A percentile compares a stretch with the other conserved stretches of the same genome.
Evolutionary conservation across 2,888 invertebrate species (phyloP).

Genomic region (Strigamia transsilvanica): DNA sequence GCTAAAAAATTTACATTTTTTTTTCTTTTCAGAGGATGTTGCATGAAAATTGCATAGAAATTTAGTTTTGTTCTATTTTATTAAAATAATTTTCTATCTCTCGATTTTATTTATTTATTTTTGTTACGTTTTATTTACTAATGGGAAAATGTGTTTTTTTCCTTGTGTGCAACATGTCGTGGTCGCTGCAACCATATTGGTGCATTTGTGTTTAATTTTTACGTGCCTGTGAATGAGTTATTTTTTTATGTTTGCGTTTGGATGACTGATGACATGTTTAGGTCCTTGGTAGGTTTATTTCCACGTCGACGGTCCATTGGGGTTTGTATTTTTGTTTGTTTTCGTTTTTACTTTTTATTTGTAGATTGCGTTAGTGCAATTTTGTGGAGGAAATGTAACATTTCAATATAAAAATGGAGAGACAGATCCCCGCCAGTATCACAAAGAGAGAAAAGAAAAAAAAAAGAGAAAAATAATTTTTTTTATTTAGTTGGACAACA

Average conservation of each 20-base stretch:
- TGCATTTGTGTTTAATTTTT: constrained; percentile 20
- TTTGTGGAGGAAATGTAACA: not conserved
- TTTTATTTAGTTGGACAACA: constrained; percentile 45
- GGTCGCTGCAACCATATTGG: constrained; percentile 25
- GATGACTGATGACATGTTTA: constrained; percentile 18
- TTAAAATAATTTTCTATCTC: not conserved
- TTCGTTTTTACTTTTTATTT: not conserved
- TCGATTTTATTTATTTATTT: not conserved
- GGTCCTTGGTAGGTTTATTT: not conserved
- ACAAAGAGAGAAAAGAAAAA: not conserved
- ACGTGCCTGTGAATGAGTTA: constrained; percentile 1
- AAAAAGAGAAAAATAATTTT: not conserved
- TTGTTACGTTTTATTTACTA: not conserved
- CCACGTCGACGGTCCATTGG: not conserved
- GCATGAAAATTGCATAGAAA: not conserved
- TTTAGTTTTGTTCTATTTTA: not conserved
- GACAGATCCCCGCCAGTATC: not conserved
- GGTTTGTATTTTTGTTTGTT: not conserved
- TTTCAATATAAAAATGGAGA: not conserved
- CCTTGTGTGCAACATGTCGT: constrained; percentile 15
- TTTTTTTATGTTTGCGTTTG: not conserved
- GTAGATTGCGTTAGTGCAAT: not conserved
- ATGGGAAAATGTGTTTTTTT: constrained; percentile 24
- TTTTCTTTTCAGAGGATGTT: not conserved
- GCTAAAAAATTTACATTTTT: not conserved